Conservation (phyloP, 2,888 invertebrate genomes). For the Ceriagrion tenellum region DNA sequence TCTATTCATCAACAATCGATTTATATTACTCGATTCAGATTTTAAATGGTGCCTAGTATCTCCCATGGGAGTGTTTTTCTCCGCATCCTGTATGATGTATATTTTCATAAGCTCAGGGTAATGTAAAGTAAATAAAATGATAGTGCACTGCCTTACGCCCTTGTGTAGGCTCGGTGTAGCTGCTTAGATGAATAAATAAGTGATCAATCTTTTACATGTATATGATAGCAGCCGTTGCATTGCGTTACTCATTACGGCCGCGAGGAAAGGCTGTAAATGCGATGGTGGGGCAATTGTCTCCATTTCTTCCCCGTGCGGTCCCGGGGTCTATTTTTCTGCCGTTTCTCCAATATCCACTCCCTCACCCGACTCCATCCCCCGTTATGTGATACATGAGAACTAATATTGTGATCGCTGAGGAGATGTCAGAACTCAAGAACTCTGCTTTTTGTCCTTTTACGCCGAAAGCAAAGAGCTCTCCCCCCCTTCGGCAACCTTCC, state of each 20-base stretch:
- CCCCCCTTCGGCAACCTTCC: background rate
- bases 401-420: constrained; percentile 18
- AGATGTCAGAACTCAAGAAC: background rate
- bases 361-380: background rate
- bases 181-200: no score
- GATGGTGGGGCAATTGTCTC: background rate
- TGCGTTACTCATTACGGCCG: background rate
- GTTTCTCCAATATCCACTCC: constrained; percentile 11
- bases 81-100: no score
- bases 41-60: no score
- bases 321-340: background rate
- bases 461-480: background rate
- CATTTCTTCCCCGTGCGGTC: background rate
- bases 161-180: no score
- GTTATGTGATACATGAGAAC: constrained; percentile 10
- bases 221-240: background rate
- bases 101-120: no score
- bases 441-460: background rate
- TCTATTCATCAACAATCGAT: no score
- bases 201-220: background rate
- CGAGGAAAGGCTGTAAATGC: background rate
- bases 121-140: no score
- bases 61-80: no score
- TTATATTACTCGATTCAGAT: no score
- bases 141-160: no score